These are phyloP conservation scores for Tympanoctomys barrerae DNA, from an alignment of 2,797 vertebrate species.

Conservation along the genomic window DNA sequence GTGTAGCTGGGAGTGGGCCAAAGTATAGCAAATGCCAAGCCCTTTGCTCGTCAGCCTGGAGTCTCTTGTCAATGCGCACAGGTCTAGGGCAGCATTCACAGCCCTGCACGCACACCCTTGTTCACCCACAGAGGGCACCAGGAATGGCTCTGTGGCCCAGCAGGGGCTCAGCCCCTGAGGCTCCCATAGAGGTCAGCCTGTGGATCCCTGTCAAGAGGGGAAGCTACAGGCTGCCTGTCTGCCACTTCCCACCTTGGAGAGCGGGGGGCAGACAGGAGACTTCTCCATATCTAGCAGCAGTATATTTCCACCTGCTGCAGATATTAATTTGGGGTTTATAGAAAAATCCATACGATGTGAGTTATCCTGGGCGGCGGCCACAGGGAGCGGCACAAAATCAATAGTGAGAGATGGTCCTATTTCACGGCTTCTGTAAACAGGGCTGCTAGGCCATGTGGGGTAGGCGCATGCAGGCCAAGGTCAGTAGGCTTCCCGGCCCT, in stretches of 20 bases:
- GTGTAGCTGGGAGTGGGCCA: background rate
- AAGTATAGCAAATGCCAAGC: background rate
- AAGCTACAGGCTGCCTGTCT: background rate
- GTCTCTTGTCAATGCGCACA: background rate
- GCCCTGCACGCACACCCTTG: background rate
- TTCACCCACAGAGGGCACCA: background rate
- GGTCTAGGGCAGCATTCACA: background rate
- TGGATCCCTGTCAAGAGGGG: background rate
- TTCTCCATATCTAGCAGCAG: conserved; percentile 84
- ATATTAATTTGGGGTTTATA: conserved; percentile 94
- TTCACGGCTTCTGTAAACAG: conserved; percentile 95
- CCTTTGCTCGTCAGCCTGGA: background rate
- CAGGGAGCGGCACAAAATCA: conserved; percentile 92
- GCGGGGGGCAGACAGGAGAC: conserved; percentile 58
- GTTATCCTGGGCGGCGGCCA: conserved; percentile 93
- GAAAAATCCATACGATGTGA: conserved; percentile 97
- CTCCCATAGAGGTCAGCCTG: background rate
- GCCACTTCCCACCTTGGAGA: background rate
- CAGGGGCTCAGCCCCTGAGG: background rate
- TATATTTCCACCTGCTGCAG: conserved; percentile 85
- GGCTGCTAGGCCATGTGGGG: conserved; percentile 76
- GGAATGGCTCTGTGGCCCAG: background rate
- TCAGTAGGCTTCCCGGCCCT: background rate
- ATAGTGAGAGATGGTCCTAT: conserved; percentile 96
- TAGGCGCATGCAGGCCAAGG: conserved; percentile 53